Percentiles rank a stretch among this genome's conserved stretches.
Evolutionary conservation across 37 sponge, comb jelly and placozoan genomes (phyloP).

Genomic region (Ephydatia muelleri): DNA sequence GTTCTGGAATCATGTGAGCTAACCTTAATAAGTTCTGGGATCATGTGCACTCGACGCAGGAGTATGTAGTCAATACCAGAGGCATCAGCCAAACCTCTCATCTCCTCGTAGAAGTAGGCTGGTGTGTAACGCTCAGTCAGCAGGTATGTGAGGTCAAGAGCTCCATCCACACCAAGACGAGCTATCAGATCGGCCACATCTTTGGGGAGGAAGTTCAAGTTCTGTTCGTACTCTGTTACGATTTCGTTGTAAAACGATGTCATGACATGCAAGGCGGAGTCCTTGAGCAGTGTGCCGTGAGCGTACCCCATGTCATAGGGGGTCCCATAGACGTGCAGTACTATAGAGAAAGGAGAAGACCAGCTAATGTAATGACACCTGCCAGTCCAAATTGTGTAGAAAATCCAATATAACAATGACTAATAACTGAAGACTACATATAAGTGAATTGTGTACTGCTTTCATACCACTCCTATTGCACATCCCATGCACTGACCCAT

Average conservation of each 20-base stretch:
- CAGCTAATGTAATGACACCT: not conserved
- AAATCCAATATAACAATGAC: not conserved
- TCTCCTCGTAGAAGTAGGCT: constrained; percentile 45
- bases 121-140: constrained; percentile 50
- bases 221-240: constrained; percentile 24
- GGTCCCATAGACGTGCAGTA: constrained; percentile 64
- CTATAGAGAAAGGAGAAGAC: not conserved
- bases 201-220: constrained; percentile 33
- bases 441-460: no score
- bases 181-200: constrained; percentile 29
- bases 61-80: constrained; percentile 46
- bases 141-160: constrained; percentile 38
- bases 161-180: constrained; percentile 43
- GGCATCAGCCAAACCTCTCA: constrained; percentile 54
- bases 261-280: constrained; percentile 13
- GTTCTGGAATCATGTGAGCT: not conserved
- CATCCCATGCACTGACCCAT: no score
- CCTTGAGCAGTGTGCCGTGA: constrained; percentile 52
- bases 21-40: constrained; percentile 70
- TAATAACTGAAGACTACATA: no score
- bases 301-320: constrained; percentile 72
- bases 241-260: constrained; percentile 46
- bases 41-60: constrained; percentile 55
- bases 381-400: no score
- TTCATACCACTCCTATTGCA: no score